Percentiles rank a stretch among this genome's conserved stretches.
These are phyloP conservation scores for Echinops telfairi DNA, from an alignment of 2,113 vertebrate genomes.

Conservation along the genomic window DNA sequence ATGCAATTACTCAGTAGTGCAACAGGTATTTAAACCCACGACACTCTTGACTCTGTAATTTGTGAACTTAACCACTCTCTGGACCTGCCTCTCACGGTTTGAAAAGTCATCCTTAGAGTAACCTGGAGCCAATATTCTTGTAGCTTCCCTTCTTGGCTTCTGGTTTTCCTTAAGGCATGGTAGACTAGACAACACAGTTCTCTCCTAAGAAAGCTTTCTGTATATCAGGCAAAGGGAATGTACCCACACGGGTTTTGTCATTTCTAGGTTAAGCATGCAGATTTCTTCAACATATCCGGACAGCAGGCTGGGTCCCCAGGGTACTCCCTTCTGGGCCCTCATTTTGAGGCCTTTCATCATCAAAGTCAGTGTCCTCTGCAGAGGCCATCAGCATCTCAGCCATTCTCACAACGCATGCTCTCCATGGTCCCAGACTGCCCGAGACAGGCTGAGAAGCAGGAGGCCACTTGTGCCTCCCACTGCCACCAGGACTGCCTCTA, in stretches of 20 bases:
- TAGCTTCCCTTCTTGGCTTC: background rate
- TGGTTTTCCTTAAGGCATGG: background rate
- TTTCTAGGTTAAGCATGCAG: background rate
- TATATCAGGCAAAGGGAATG: background rate
- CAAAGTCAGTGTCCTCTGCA: background rate
- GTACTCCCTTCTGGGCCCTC: background rate
- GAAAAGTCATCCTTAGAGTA: background rate
- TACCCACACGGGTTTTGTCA: background rate
- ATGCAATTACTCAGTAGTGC: background rate
- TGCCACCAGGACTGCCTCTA: background rate
- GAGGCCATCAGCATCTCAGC: rapidly evolving
- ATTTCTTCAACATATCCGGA: background rate
- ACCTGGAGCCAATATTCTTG: background rate
- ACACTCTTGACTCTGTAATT: background rate
- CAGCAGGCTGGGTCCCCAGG: background rate
- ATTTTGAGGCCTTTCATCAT: background rate
- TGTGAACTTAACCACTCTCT: background rate
- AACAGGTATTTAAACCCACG: background rate
- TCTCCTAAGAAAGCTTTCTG: background rate
- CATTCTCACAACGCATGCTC: background rate
- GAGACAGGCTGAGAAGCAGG: background rate
- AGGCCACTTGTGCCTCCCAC: background rate
- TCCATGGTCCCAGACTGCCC: rapidly evolving
- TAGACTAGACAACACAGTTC: background rate
- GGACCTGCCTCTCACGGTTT: background rate